Evolutionary conservation across 2,113 vertebrate genomes (phyloP).

Genomic region (Balaeniceps rex): DNA sequence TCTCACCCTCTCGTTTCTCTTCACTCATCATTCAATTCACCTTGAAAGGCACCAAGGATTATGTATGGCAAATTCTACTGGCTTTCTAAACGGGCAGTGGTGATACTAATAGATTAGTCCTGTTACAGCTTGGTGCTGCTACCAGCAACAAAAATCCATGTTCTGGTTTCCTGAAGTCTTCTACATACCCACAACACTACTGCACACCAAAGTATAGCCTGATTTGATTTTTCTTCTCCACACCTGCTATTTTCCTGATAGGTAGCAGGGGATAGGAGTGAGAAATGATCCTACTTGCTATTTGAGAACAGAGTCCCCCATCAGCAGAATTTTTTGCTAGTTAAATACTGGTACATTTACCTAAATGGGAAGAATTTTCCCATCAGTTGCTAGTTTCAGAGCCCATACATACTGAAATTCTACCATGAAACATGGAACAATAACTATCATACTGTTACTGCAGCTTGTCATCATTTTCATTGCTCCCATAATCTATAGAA

Average conservation of each 20-base stretch:
- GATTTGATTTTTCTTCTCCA: background rate
- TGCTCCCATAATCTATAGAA: slow-evolving; percentile 18
- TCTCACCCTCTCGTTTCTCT: background rate
- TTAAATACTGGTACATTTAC: background rate
- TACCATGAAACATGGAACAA: background rate
- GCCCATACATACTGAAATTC: background rate
- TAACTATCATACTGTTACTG: background rate
- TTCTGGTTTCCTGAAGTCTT: background rate
- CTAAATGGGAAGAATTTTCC: slow-evolving; percentile 3
- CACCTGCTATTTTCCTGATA: background rate
- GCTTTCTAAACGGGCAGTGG: background rate
- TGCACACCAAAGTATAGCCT: background rate
- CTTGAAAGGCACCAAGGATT: background rate
- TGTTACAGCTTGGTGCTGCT: background rate
- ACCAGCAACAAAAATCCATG: background rate
- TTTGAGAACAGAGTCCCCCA: background rate
- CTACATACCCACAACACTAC: background rate
- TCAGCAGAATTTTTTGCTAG: background rate
- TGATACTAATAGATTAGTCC: background rate
- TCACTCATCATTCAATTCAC: background rate
- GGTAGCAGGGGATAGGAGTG: background rate
- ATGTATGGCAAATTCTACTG: background rate
- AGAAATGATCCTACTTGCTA: background rate
- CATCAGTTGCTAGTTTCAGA: background rate
- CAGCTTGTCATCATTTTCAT: slow-evolving; percentile 36